Base-by-base conservation (phyloP, 2,113 vertebrate species). In the Calyptommatus sinebrachiatus region DNA sequence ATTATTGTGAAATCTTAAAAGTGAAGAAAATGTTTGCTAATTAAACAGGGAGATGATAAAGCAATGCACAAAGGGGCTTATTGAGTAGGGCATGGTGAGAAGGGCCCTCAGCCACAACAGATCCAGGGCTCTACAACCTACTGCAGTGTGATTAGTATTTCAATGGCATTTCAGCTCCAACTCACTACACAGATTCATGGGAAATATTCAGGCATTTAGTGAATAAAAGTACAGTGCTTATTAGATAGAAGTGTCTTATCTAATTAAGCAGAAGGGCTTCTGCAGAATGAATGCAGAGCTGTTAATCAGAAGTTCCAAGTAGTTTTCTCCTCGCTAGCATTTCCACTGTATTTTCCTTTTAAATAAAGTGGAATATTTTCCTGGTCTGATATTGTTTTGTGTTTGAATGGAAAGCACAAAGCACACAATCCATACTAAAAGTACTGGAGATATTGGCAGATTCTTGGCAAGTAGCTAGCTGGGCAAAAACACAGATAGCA, bases 1-100 rank as follows among this genome's bases (percentile, higher is more conserved):
- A 83, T 72, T 78, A 67, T 48, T 78, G 69, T 81, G 70, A 81
- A 81, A 75, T 81, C 73, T 83, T 83, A 67, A 68, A 78, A 73
- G 75, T 61, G 73, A 77, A 60, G 69, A 83, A 77, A 78, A 83
- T 73, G 48, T 60, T 78, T 77, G 66, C 71, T 73, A 78, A 78
- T 73, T 68, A 83, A 77, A 73, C 62, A 72, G 66, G 75, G 60
- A 70, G 72, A 75, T 69, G 65, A 50, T 46, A 83, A 72, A 60
- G 66, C 70, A 67, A 76, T 72, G 48, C 24, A 60, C 62, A 83
- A 77, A 72, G 31, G 35, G 67, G 46, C 62, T 82, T 46, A 73
- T 77, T 66, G 75, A 67, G 35, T 10, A 29, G 41, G 7, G 11
- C 22, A 73, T 11, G 26, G 46, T 45, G 48, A 46, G 69, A 45